Percentiles rank a stretch among this genome's conserved stretches.
phyloP scores from a whole-genome alignment of 1,140 invertebrate species.

The Glossosoma conforme region DNA sequence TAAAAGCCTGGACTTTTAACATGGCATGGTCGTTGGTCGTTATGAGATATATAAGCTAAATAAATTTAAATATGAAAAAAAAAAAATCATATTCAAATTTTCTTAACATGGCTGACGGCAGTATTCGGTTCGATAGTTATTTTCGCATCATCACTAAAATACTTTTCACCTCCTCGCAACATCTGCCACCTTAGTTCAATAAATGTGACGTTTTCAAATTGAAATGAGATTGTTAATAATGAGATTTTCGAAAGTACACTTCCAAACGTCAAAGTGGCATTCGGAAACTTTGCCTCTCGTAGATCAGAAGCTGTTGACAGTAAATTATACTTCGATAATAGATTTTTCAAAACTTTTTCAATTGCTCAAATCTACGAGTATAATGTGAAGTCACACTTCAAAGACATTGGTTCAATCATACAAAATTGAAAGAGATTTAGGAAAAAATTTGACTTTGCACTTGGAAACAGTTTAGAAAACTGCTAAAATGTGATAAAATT shows the following conservation, averaged over 20 bases:
- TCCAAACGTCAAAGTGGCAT: neutral
- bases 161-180: conserved; percentile 4
- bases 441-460: too few relatives aligned
- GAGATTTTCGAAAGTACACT: conserved; percentile 9
- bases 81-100: neutral
- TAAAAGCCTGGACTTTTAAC: neutral
- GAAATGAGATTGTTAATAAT: conserved; percentile 25
- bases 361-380: neutral
- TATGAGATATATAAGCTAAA: neutral
- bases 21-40: neutral
- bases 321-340: neutral
- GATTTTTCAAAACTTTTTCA: conserved; percentile 1
- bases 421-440: neutral
- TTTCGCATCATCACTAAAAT: conserved; percentile 9
- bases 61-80: neutral
- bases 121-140: conserved; percentile 4
- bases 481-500: too few relatives aligned
- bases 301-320: neutral
- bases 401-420: neutral
- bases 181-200: conserved; percentile 18
- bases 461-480: too few relatives aligned
- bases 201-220: conserved; percentile 25
- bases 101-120: neutral
- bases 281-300: neutral
- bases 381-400: neutral